These are phyloP conservation scores for Chrysotoxum bicinctum DNA, from an alignment of 2,888 invertebrate genomes.

Conservation along the genomic window DNA sequence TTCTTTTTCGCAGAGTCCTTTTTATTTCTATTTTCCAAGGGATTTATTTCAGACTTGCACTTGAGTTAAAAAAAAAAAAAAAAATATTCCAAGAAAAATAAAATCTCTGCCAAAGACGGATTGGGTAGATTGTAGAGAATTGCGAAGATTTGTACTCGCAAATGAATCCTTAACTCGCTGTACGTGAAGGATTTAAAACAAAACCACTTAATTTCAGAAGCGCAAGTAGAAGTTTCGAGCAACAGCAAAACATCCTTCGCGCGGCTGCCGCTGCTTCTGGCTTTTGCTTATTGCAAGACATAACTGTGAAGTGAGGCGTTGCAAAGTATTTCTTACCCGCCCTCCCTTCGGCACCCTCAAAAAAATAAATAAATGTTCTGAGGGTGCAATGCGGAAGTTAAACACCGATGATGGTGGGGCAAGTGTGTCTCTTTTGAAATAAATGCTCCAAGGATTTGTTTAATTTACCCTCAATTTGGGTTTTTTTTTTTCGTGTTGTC, in stretches of 20 bases:
- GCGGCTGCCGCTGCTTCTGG: not conserved
- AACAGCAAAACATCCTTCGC: conserved; percentile 38
- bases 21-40: conserved; percentile 13
- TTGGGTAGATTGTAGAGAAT: conserved; percentile 48
- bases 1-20: not conserved
- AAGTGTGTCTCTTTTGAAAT: conserved; percentile 49
- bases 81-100: not conserved
- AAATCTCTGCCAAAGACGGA: conserved; percentile 60
- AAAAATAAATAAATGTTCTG: not conserved
- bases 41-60: conserved; percentile 19
- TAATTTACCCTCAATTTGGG: conserved; percentile 63
- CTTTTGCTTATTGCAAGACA: conserved; percentile 15
- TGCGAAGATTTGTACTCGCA: conserved; percentile 67
- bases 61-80: conserved; percentile 8
- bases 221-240: not conserved
- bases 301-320: conserved; percentile 32
- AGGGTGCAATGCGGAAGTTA: conserved; percentile 31
- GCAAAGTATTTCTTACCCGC: conserved; percentile 24
- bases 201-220: conserved; percentile 80
- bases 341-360: not conserved
- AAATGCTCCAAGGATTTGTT: conserved; percentile 67
- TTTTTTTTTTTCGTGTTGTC: conserved; percentile 10
- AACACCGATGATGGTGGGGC: not conserved
- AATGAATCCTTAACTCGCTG: conserved; percentile 69
- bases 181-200: conserved; percentile 81